phyloP scores from a whole-genome alignment of 1,140 invertebrate species.

The Sarcophaga peregrina region DNA sequence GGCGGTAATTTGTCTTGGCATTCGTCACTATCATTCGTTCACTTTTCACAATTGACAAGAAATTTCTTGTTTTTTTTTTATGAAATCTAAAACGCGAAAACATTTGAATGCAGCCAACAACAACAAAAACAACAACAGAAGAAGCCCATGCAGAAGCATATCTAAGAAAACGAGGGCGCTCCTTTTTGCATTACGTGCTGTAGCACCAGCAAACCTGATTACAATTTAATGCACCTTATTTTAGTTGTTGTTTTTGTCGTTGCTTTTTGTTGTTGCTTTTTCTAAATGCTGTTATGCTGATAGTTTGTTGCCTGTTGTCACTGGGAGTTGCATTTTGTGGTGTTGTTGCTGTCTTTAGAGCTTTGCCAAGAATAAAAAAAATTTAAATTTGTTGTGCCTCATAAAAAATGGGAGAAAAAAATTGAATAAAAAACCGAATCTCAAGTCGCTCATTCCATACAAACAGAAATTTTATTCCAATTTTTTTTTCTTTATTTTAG shows the following conservation, averaged over 20 bases:
- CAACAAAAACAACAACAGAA: not conserved
- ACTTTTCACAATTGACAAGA: slow-evolving; percentile 3
- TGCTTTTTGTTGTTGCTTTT: too few relatives aligned
- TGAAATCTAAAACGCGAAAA: not conserved
- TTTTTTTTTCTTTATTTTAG: not conserved
- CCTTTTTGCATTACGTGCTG: not conserved
- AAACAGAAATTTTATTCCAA: not conserved
- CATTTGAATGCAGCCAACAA: not conserved
- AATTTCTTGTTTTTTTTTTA: too few relatives aligned
- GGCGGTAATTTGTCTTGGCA: not conserved
- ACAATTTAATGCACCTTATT: slow-evolving; percentile 20
- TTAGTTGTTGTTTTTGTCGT: not conserved
- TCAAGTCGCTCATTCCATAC: too few relatives aligned
- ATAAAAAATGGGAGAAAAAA: too few relatives aligned
- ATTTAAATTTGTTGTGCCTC: too few relatives aligned
- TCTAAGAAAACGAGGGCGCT: slow-evolving; percentile 3
- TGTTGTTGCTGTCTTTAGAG: too few relatives aligned
- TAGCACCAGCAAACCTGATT: not conserved
- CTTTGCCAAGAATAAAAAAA: too few relatives aligned
- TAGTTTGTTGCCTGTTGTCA: too few relatives aligned
- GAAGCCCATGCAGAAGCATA: not conserved
- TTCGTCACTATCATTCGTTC: not conserved
- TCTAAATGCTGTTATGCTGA: too few relatives aligned
- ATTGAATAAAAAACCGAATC: too few relatives aligned
- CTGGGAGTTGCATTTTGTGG: too few relatives aligned